Conservation (phyloP, 2,797 vertebrate species). For the Ibycter americanus region DNA sequence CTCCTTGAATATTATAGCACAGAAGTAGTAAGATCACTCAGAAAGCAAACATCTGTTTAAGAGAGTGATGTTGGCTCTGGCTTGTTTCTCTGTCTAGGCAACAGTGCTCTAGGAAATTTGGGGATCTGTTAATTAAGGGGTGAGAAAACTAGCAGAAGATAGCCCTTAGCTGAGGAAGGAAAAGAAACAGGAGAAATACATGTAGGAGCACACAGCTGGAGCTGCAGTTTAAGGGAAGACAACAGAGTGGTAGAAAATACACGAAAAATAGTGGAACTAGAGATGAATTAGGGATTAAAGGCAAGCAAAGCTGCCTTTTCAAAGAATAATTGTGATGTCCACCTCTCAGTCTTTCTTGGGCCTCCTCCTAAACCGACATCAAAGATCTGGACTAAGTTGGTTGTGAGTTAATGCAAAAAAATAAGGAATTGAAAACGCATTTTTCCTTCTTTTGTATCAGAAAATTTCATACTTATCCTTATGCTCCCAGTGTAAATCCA, state of each 20-base stretch:
- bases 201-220: neutral
- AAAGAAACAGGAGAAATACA: neutral
- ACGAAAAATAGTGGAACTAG: neutral
- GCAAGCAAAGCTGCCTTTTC: neutral
- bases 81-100: neutral
- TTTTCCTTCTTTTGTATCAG: neutral
- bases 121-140: neutral
- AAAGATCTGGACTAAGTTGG: fast-evolving
- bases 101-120: neutral
- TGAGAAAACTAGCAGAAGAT: neutral
- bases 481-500: fast-evolving
- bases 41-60: neutral
- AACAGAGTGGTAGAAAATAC: fast-evolving
- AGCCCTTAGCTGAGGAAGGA: neutral
- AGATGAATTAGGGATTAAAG: neutral
- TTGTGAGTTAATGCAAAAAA: neutral
- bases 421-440: neutral
- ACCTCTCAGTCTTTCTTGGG: neutral
- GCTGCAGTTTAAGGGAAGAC: neutral
- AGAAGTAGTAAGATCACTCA: neutral
- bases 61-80: neutral
- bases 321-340: neutral
- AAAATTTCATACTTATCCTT: neutral
- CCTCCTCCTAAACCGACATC: neutral
- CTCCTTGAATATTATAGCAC: neutral